Percentiles rank a stretch among this genome's conserved stretches.
Evolutionary conservation across 1,140 invertebrate species (phyloP).

Genomic region (Drosophila bifasciata): DNA sequence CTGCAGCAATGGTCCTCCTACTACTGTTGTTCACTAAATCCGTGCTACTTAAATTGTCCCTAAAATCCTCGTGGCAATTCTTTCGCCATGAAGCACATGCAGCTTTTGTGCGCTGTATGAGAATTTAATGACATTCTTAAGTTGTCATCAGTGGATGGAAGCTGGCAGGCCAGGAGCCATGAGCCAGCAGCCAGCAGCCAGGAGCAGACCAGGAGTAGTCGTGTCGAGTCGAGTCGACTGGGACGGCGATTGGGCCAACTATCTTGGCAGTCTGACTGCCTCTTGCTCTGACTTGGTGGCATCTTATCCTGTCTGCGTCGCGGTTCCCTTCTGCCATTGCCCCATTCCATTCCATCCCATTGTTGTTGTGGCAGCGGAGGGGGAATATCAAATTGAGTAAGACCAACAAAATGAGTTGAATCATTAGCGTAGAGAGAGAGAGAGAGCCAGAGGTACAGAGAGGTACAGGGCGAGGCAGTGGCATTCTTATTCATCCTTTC

Average conservation of each 20-base stretch:
- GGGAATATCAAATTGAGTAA: slow-evolving; percentile 80
- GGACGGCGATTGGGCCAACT: slow-evolving; percentile 60
- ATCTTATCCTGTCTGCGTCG: slow-evolving; percentile 68
- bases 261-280: slow-evolving; percentile 47
- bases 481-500: slow-evolving; percentile 14
- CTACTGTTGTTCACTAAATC: slow-evolving; percentile 64
- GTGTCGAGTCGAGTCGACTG: slow-evolving; percentile 35
- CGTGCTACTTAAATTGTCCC: slow-evolving; percentile 82
- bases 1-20: background rate
- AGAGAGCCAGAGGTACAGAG: slow-evolving; percentile 26
- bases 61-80: slow-evolving; percentile 82
- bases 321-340: slow-evolving; percentile 15
- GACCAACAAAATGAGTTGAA: slow-evolving; percentile 77
- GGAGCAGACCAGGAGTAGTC: no score
- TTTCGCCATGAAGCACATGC: slow-evolving; percentile 80
- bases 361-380: slow-evolving; percentile 25
- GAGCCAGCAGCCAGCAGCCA: background rate
- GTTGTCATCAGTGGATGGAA: slow-evolving; percentile 74
- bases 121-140: slow-evolving; percentile 83
- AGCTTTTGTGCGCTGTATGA: slow-evolving; percentile 80
- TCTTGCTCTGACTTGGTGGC: slow-evolving; percentile 52
- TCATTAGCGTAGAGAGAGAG: slow-evolving; percentile 70
- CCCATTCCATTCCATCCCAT: slow-evolving; percentile 20
- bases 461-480: slow-evolving; percentile 1
- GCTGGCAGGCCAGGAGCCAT: slow-evolving; percentile 35